Percentiles rank a stretch among this genome's conserved stretches.
Conservation (phyloP, 1,140 invertebrate species). For the Papilio helenus region DNA sequence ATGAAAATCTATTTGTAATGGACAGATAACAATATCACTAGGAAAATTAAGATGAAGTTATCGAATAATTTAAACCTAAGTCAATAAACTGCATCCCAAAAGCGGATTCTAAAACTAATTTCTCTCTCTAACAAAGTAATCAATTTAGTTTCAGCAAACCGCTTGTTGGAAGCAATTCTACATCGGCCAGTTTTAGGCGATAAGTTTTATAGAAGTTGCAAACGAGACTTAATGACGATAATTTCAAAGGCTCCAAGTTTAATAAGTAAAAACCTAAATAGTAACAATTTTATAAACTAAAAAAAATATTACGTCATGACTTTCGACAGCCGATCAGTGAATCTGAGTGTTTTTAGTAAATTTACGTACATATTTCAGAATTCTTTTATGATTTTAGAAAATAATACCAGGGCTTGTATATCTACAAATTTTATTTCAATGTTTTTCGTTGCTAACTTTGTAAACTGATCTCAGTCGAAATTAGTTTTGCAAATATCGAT, state of each 20-base stretch:
- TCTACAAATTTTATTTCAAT: background rate
- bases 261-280: no score
- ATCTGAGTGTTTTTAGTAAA: background rate
- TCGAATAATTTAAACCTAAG: slow-evolving; percentile 10
- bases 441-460: background rate
- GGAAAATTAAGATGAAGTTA: no score
- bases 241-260: background rate
- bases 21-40: no score
- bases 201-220: background rate
- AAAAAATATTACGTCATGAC: no score
- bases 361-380: background rate
- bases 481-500: slow-evolving; percentile 32
- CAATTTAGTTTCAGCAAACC: slow-evolving; percentile 18
- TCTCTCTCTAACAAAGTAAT: slow-evolving; percentile 3
- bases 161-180: background rate
- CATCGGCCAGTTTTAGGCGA: background rate
- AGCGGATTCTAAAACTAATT: background rate
- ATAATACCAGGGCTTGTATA: background rate
- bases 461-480: background rate
- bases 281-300: no score
- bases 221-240: background rate
- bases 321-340: background rate
- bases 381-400: background rate
- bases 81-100: background rate
- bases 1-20: no score